Percentiles rank a stretch among this genome's conserved stretches.
Evolutionary conservation across 2,113 vertebrate genomes (phyloP).

Genomic region (Condylura cristata): DNA sequence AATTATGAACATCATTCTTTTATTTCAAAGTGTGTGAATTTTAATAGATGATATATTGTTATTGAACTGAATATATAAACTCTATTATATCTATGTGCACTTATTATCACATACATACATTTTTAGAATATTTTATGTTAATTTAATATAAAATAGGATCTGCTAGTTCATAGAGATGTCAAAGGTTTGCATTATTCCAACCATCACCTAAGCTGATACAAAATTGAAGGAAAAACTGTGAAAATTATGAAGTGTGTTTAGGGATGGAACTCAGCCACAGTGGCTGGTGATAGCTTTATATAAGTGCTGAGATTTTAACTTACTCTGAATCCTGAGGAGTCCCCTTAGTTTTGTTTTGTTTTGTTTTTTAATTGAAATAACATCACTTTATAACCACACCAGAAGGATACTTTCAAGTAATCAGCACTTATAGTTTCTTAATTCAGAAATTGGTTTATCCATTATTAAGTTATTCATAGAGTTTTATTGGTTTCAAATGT

Average conservation of each 20-base stretch:
- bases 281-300: too few relatives aligned
- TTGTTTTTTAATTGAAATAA: too few relatives aligned
- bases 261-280: too few relatives aligned
- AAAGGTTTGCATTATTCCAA: neutral
- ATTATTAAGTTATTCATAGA: neutral
- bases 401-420: neutral
- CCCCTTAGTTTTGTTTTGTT: too few relatives aligned
- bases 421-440: neutral
- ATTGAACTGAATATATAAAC: neutral
- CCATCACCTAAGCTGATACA: neutral
- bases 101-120: neutral
- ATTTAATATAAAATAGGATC: neutral
- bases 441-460: neutral
- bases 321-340: too few relatives aligned
- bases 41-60: neutral
- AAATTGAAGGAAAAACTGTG: neutral
- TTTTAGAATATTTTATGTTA: neutral
- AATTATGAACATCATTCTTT: neutral
- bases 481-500: neutral
- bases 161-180: neutral
- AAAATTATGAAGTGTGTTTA: neutral
- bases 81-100: neutral
- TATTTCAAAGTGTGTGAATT: constrained; percentile 29
- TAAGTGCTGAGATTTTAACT: too few relatives aligned
- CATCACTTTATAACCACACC: neutral